phyloP scores from a whole-genome alignment of 2,113 vertebrate genomes.

The Syrmaticus mikado region DNA sequence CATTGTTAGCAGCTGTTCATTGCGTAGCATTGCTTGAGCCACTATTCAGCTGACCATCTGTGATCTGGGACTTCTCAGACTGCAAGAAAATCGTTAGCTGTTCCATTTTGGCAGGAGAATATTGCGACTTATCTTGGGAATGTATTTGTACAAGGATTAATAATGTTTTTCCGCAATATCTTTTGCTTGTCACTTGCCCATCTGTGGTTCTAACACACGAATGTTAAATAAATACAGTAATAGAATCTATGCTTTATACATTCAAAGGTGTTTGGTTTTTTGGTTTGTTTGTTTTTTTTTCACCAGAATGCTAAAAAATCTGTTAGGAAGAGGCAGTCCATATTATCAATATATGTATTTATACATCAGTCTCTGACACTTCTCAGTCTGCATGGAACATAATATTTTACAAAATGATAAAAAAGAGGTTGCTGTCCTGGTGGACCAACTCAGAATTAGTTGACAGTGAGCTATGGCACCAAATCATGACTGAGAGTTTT shows the following conservation, averaged over 20 bases:
- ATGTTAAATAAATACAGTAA: slow-evolving; percentile 38
- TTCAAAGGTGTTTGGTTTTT: background rate
- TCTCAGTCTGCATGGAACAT: background rate
- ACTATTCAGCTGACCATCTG: slow-evolving; percentile 60
- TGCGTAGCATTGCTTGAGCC: slow-evolving; percentile 56
- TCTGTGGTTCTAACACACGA: slow-evolving; percentile 33
- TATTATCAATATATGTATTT: background rate
- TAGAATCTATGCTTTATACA: background rate
- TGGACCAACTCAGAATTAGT: background rate
- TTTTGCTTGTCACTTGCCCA: slow-evolving; percentile 44
- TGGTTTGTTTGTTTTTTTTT: no score
- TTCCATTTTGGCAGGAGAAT: slow-evolving; percentile 49
- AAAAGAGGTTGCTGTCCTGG: background rate
- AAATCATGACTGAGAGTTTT: background rate
- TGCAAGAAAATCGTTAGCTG: slow-evolving; percentile 43
- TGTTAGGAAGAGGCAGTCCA: background rate
- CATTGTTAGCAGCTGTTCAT: slow-evolving; percentile 67
- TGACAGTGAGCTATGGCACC: background rate
- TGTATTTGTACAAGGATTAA: slow-evolving; percentile 50
- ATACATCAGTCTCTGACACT: background rate
- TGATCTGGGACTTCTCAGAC: slow-evolving; percentile 53
- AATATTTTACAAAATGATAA: background rate
- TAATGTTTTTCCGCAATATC: slow-evolving; percentile 53
- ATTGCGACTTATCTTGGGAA: slow-evolving; percentile 34
- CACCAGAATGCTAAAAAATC: background rate